Evolutionary conservation across 2,797 vertebrate species (phyloP).

Genomic region (Acestrorhynchus altus): DNA sequence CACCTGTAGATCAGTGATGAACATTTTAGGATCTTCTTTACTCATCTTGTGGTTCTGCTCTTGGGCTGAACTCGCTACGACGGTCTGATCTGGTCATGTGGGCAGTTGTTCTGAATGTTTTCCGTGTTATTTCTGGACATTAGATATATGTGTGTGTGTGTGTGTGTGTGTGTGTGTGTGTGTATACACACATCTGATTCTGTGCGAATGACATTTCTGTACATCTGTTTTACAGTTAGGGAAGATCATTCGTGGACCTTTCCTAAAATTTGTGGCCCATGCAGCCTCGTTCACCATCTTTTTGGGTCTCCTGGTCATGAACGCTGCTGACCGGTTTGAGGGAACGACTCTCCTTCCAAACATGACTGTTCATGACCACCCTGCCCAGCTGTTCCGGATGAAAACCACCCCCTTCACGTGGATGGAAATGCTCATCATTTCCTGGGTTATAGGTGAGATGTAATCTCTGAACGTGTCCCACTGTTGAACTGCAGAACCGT

Average conservation of each 20-base stretch:
- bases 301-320: conserved; percentile 92
- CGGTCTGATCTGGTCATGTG: no score
- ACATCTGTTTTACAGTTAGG: conserved; percentile 79
- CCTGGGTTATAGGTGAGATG: conserved; percentile 92
- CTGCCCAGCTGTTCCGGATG: conserved; percentile 93
- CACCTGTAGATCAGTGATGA: no score
- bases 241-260: conserved; percentile 90
- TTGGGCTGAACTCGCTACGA: no score
- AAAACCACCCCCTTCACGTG: conserved; percentile 94
- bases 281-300: conserved; percentile 95
- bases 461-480: conserved; percentile 4
- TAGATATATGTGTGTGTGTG: no score
- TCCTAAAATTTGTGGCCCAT: conserved; percentile 96
- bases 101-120: no score
- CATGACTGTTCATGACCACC: conserved; percentile 88
- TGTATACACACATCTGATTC: no score
- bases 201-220: neutral
- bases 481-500: neutral
- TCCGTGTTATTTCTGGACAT: no score
- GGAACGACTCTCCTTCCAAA: conserved; percentile 92
- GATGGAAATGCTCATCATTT: conserved; percentile 97
- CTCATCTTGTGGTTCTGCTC: no score
- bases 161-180: no score
- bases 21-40: no score
- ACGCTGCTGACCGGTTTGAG: conserved; percentile 92